These are phyloP conservation scores for Tenthredo notha DNA, from an alignment of 2,888 invertebrate species.

Conservation along the genomic window DNA sequence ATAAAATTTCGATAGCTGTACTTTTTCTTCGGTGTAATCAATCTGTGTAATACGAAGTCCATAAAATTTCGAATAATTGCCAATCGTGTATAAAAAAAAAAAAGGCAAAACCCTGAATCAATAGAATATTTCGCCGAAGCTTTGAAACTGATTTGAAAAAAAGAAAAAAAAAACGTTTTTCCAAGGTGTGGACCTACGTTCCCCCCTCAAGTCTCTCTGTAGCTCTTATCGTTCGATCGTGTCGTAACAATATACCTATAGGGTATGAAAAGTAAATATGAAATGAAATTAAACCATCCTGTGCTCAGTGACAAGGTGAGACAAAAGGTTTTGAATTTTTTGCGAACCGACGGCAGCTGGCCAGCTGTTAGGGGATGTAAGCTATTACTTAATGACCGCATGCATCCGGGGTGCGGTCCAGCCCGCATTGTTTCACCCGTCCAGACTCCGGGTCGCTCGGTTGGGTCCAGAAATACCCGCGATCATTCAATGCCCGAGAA, in stretches of 20 bases:
- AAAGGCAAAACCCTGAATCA: not conserved
- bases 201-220: not conserved
- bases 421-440: slow-evolving; percentile 73
- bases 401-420: slow-evolving; percentile 77
- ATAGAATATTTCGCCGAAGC: not conserved
- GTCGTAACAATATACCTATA: not conserved
- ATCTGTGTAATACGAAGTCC: no score
- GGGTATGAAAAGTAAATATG: slow-evolving; percentile 1
- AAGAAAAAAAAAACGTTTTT: not conserved
- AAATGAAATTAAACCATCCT: slow-evolving; percentile 60
- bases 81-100: not conserved
- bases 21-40: no score
- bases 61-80: not conserved
- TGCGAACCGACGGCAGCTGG: slow-evolving; percentile 55
- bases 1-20: no score
- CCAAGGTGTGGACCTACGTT: not conserved
- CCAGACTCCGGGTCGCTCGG: slow-evolving; percentile 4
- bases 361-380: slow-evolving; percentile 67
- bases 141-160: not conserved
- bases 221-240: not conserved
- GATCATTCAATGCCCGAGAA: slow-evolving; percentile 28
- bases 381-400: slow-evolving; percentile 73
- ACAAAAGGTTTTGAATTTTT: slow-evolving; percentile 59
- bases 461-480: not conserved
- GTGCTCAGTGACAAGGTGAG: slow-evolving; percentile 52